phyloP scores from a whole-genome alignment of 2,113 vertebrate genomes.

The Rhadina sibilatrix region DNA sequence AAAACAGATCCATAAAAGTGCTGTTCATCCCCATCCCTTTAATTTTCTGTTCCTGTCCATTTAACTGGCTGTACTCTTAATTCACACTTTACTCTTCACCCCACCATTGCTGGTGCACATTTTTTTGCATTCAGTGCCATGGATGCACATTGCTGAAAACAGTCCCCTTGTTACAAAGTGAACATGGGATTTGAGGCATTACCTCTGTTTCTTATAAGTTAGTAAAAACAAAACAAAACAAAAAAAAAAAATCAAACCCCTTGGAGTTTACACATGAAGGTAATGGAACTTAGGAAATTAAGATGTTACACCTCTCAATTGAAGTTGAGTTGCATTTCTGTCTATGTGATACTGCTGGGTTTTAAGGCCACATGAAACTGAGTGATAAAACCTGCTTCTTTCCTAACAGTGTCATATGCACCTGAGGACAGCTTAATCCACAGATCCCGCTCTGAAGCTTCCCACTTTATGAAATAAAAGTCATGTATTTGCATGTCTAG shows the following conservation, averaged over 20 bases:
- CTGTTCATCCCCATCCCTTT: background rate
- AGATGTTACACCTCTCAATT: background rate
- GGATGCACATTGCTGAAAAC: background rate
- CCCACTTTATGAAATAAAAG: background rate
- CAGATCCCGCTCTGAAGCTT: background rate
- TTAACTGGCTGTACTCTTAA: background rate
- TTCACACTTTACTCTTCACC: background rate
- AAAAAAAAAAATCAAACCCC: rapidly evolving
- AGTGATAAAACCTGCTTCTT: background rate
- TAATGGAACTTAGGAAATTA: background rate
- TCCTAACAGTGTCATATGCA: background rate
- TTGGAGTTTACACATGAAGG: background rate
- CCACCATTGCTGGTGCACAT: background rate
- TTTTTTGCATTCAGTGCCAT: background rate
- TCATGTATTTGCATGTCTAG: background rate
- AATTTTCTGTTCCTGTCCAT: background rate
- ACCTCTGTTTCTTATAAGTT: background rate
- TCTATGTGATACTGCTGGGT: background rate
- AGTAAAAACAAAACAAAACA: background rate
- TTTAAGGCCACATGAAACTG: background rate
- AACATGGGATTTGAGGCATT: background rate
- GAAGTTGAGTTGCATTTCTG: background rate
- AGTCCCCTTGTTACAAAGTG: background rate
- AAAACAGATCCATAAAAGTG: background rate
- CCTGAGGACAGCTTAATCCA: background rate